phyloP scores from a whole-genome alignment of 2,113 vertebrate genomes.

The Rhinichthys klamathensis region DNA sequence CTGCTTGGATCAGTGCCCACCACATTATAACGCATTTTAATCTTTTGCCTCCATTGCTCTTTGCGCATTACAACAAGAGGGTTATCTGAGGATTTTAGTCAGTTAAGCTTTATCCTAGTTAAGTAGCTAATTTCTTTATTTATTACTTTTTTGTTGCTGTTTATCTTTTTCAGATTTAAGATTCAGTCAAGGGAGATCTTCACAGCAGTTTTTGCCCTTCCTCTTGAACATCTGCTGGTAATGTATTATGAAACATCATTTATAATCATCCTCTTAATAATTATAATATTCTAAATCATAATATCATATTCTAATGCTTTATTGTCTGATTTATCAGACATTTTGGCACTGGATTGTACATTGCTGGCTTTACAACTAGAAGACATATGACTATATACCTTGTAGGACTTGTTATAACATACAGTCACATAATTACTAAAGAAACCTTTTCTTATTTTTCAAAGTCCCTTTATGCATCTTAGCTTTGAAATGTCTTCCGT shows the following conservation, averaged over 20 bases:
- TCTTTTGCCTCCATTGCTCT: slow-evolving; percentile 8
- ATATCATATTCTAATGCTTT: not conserved
- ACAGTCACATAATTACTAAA: not conserved
- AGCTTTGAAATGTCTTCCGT: not conserved
- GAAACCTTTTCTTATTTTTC: not conserved
- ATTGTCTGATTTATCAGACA: not conserved
- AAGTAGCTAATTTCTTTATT: not conserved
- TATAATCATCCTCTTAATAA: not conserved
- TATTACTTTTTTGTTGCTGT: not conserved
- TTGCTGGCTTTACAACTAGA: not conserved
- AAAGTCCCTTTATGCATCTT: not conserved
- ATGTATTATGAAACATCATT: slow-evolving; percentile 56
- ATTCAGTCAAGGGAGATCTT: slow-evolving; percentile 68
- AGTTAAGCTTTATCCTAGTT: not conserved
- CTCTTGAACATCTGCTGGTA: slow-evolving; percentile 79
- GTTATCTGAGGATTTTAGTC: slow-evolving; percentile 13
- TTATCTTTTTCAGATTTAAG: slow-evolving; percentile 76
- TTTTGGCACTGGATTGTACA: not conserved
- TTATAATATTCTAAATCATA: not conserved
- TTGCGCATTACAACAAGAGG: not conserved
- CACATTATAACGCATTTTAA: slow-evolving; percentile 22
- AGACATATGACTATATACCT: not conserved
- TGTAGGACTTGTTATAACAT: not conserved
- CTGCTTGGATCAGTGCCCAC: slow-evolving; percentile 34
- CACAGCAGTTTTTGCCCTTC: slow-evolving; percentile 61